Evolutionary conservation across 2,888 invertebrate species (phyloP), one percentile per base, ranked within the genome.

Genomic region (Ormia ochracea): DNA sequence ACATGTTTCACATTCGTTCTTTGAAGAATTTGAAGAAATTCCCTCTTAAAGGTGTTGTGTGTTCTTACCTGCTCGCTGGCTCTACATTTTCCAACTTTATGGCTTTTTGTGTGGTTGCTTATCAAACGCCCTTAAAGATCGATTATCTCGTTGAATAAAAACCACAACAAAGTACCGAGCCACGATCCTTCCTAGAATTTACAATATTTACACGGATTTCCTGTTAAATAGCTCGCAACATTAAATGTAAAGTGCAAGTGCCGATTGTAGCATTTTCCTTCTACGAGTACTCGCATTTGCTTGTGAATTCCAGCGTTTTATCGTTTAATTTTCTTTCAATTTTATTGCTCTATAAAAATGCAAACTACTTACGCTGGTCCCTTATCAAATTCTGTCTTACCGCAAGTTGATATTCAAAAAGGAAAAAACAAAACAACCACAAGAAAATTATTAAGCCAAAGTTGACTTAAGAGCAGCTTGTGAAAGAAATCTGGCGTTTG

Each of bases 141-240:
- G 70, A 70, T 75, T 75, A 68, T 54, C 61, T 48, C 21, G 3
- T 43, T 21, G n/a, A 45, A 12, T 21, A 28, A 9, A 33, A 56
- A 56, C 72, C 75, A 76, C 76, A 68, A 76, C 68, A 80, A 80
- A 80, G 76, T 54, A 43, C 43, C 7, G 5, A 50, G 14, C 31
- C 54, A n/a, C n/a, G 75, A 75, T 80, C 75, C 75, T 80, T 80
- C 79, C 48, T 31, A 48, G 79, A 80, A 80, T 75, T 75, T 19
- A 48, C 33, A 79, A 54, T 26, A 45, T 61, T 66, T 38, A 43
- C 41, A 66, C 66, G 72, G 80, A 80, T 76, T 80, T 80, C 76
- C 80, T 76, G 72, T 73, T 73, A 79, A 79, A 58, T 10, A 48
- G 21, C 21, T 28, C 5, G 28, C 48, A 48, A 48, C 17, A 36